Evolutionary conservation across 2,888 invertebrate species (phyloP).

Genomic region (Oscheius onirici): DNA sequence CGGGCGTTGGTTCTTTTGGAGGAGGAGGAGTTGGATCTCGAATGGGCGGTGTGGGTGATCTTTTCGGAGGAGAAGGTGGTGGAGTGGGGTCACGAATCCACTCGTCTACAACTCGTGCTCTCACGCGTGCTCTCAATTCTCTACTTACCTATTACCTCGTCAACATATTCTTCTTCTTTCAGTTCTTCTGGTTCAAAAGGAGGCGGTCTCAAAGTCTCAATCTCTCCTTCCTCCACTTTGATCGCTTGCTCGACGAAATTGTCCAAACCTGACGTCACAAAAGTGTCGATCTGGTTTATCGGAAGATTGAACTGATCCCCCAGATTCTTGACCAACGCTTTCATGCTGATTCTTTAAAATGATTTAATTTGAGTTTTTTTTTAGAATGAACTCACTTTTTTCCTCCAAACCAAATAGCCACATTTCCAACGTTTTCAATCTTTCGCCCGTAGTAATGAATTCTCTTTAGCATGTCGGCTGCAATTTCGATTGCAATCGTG

Average conservation of each 20-base stretch:
- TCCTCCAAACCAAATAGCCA: slow-evolving; percentile 69
- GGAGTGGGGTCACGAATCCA: slow-evolving; percentile 65
- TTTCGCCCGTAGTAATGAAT: slow-evolving; percentile 69
- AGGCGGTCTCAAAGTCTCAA: slow-evolving; percentile 66
- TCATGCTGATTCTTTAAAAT: slow-evolving; percentile 65
- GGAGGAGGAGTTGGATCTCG: slow-evolving; percentile 27
- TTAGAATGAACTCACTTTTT: slow-evolving; percentile 56
- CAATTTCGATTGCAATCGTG: slow-evolving; percentile 70
- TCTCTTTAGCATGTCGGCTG: slow-evolving; percentile 67
- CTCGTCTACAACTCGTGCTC: slow-evolving; percentile 40
- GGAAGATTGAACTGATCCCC: slow-evolving; percentile 70
- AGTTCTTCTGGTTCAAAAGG: slow-evolving; percentile 61
- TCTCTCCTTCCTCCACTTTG: slow-evolving; percentile 68
- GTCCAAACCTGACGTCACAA: slow-evolving; percentile 49
- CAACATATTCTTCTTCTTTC: slow-evolving; percentile 30
- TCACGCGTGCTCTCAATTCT: slow-evolving; percentile 15
- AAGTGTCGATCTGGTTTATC: slow-evolving; percentile 55
- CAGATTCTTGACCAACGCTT: slow-evolving; percentile 66
- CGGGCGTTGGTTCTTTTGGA: slow-evolving; percentile 31
- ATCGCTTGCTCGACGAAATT: slow-evolving; percentile 70
- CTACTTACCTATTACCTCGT: slow-evolving; percentile 29
- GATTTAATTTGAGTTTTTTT: neutral
- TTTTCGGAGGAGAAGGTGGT: slow-evolving; percentile 48
- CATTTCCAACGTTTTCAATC: slow-evolving; percentile 69
- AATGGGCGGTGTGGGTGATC: slow-evolving; percentile 34